Base-by-base conservation (phyloP, 2,113 vertebrate genomes). In the Thymallus thymallus region DNA sequence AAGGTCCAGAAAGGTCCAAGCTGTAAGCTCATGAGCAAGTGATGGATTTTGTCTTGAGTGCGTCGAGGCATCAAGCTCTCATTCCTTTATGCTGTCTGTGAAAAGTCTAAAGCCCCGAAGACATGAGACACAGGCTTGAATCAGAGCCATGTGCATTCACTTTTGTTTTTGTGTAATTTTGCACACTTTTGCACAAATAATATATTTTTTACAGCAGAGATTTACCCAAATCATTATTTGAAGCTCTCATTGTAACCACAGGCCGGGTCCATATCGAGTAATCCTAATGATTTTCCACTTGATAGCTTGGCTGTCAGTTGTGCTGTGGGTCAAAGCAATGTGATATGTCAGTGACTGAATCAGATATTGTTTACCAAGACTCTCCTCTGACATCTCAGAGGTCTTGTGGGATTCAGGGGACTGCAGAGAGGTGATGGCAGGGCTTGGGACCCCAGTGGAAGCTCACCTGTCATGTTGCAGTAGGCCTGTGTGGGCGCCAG, bases 401-500 rank as follows among this genome's bases (percentile, higher is more conserved):
- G 26, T 35, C 79, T 65, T 65, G 29, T 18, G 73, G 76, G 65
- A 65, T 64, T 60, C 46, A 61, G 61, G 72, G 46, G 20, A 16
- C 1, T 58, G 55, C 14, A 51, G 71, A 77, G 74, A 85, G 79
- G 74, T 82, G 76, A 83, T 72, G 72, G 69, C 66, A 41, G 32
- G 20, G 32, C 35, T 26, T 5, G 67, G 70, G 81, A 32, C 70
- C 69, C 22, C 51, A 48, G 48, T 63, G 58, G 69, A 64, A 76
- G 30, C 88, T 95, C 91, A 98, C 98, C 98, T 87, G 96, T 98
- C 89, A 98, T 94, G 81, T 99, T 97, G 89, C 97, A 99, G 88
- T 95, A 97, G 2, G 98, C 96, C 32, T 89, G 94, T 30, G 96
- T 81, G 0, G 96, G 94, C 84, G 85, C 93, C 76, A 98, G 90